phyloP scores from a whole-genome alignment of 2,113 vertebrate genomes.

The Sphaerodactylus townsendi region DNA sequence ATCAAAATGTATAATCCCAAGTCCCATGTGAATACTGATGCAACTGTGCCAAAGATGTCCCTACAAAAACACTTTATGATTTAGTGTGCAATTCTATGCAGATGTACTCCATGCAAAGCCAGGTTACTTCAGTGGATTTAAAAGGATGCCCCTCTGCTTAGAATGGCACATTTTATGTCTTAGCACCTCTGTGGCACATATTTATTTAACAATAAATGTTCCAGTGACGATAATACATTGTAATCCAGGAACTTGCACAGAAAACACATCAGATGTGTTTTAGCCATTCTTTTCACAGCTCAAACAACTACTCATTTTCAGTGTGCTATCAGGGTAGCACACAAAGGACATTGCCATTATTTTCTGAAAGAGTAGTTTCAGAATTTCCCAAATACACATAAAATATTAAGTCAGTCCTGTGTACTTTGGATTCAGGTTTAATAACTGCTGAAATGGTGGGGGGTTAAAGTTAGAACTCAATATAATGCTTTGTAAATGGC shows the following conservation, averaged over 20 bases:
- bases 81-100: no score
- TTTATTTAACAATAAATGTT: accelerated
- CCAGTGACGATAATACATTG: not conserved
- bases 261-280: not conserved
- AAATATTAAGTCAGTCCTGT: accelerated
- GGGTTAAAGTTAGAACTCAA: not conserved
- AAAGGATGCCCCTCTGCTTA: no score
- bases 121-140: no score
- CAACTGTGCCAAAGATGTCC: slow-evolving; percentile 3
- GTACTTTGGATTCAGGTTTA: not conserved
- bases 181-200: accelerated
- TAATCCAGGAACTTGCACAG: accelerated
- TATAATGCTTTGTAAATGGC: not conserved
- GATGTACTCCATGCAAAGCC: no score
- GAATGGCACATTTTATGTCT: not conserved
- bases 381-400: not conserved
- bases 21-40: not conserved
- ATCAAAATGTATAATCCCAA: not conserved
- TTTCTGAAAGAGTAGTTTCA: not conserved
- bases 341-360: not conserved
- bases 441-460: not conserved
- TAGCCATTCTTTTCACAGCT: not conserved
- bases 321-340: accelerated
- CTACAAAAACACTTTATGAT: not conserved
- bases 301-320: not conserved